These are phyloP conservation scores for Lagodon rhomboides DNA, from an alignment of 2,797 vertebrate genomes.

Conservation along the genomic window DNA sequence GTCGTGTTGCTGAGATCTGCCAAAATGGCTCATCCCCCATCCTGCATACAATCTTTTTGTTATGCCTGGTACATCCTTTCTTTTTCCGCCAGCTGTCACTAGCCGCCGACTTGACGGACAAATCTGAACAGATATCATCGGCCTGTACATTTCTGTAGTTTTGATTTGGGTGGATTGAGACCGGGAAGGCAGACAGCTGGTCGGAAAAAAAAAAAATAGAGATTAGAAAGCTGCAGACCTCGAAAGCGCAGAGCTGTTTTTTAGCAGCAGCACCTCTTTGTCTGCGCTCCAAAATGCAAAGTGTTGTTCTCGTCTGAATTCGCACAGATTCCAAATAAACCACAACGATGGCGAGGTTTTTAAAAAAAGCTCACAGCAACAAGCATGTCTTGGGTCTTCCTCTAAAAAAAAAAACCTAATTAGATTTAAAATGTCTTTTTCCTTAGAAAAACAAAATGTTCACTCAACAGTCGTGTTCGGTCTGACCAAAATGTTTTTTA, in stretches of 20 bases:
- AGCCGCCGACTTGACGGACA: slow-evolving; percentile 58
- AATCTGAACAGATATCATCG: slow-evolving; percentile 60
- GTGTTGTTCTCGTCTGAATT: slow-evolving; percentile 1
- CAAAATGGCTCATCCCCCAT: slow-evolving; percentile 69
- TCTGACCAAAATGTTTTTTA: slow-evolving; percentile 59
- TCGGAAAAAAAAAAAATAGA: slow-evolving; percentile 45
- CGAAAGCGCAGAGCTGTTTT: slow-evolving; percentile 44
- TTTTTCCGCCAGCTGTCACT: slow-evolving; percentile 77
- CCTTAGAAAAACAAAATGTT: slow-evolving; percentile 27
- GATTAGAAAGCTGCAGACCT: slow-evolving; percentile 58
- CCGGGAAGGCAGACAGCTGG: slow-evolving; percentile 67
- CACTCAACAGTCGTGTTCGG: slow-evolving; percentile 39
- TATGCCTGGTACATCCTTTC: slow-evolving; percentile 64
- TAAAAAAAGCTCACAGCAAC: slow-evolving; percentile 11
- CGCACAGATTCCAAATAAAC: slow-evolving; percentile 7
- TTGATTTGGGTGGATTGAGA: slow-evolving; percentile 58
- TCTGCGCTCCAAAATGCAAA: slow-evolving; percentile 33
- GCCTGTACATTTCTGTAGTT: slow-evolving; percentile 56
- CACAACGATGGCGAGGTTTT: background rate
- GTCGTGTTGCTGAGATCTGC: slow-evolving; percentile 66
- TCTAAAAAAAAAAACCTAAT: slow-evolving; percentile 19
- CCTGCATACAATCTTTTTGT: slow-evolving; percentile 55
- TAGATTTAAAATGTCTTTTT: slow-evolving; percentile 36
- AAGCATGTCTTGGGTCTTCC: slow-evolving; percentile 13
- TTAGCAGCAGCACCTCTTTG: slow-evolving; percentile 53